Percentiles rank a stretch among this genome's conserved stretches.
Conservation (phyloP, 1,140 invertebrate species). For the Bathynomus jamesi region DNA sequence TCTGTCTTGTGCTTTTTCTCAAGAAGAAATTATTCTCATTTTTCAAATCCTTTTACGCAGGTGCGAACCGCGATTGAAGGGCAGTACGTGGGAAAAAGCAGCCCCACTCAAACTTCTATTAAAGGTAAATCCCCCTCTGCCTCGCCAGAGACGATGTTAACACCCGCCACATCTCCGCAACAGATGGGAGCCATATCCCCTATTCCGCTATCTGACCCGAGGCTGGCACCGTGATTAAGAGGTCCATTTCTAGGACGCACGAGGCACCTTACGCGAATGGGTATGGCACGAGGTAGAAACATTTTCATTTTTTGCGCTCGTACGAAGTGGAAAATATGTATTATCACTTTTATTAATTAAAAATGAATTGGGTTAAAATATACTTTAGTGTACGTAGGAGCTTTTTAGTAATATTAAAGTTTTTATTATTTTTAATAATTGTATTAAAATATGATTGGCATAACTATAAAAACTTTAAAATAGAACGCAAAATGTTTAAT, state of each 20-base stretch:
- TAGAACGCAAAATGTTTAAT: too few relatives aligned
- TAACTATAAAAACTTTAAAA: too few relatives aligned
- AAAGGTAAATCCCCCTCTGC: constrained; percentile 17
- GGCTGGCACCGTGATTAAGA: constrained; percentile 18
- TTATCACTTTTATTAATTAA: too few relatives aligned
- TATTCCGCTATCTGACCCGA: constrained; percentile 20
- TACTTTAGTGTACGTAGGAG: too few relatives aligned
- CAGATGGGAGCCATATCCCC: constrained; percentile 4
- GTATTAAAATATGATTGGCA: too few relatives aligned
- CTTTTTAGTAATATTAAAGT: too few relatives aligned
- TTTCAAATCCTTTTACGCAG: constrained; percentile 9
- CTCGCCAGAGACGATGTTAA: neutral
- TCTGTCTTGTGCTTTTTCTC: neutral
- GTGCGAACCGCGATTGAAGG: constrained; percentile 26
- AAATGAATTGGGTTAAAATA: too few relatives aligned
- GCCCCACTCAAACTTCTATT: constrained; percentile 17
- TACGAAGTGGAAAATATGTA: too few relatives aligned
- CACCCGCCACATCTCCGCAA: constrained; percentile 18
- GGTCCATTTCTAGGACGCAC: neutral
- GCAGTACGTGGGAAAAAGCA: constrained; percentile 24
- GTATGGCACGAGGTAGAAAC: neutral
- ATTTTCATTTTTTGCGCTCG: too few relatives aligned
- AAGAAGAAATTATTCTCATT: neutral
- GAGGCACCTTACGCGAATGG: neutral
- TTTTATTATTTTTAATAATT: too few relatives aligned